A percentile compares a stretch with the other conserved stretches of the same genome.
Evolutionary conservation across 2,888 invertebrate genomes (phyloP).

Genomic region (Baccha elongata): DNA sequence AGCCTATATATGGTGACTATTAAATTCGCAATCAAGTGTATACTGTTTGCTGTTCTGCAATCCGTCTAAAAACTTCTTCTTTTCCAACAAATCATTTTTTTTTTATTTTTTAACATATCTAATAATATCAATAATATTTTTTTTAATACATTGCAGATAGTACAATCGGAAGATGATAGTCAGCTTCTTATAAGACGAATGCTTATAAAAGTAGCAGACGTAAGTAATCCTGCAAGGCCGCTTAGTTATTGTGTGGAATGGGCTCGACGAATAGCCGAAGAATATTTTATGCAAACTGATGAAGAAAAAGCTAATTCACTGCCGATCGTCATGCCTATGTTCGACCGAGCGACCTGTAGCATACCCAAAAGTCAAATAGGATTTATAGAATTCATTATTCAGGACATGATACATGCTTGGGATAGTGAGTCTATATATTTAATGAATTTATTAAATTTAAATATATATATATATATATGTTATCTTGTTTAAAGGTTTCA

Average conservation of each 20-base stretch:
- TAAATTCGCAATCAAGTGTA: too few relatives aligned
- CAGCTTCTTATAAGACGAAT: conserved; percentile 94
- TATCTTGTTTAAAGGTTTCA: conserved; percentile 88
- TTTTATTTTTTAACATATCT: not conserved
- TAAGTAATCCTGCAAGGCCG: conserved; percentile 97
- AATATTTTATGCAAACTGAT: conserved; percentile 98
- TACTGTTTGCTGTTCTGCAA: too few relatives aligned
- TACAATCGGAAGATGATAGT: conserved; percentile 86
- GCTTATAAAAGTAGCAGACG: conserved; percentile 99
- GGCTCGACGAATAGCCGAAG: conserved; percentile 96
- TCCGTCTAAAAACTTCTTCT: too few relatives aligned
- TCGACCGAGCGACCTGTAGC: conserved; percentile 96
- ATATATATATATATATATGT: too few relatives aligned
- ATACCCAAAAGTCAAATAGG: conserved; percentile 99
- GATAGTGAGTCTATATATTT: conserved; percentile 86
- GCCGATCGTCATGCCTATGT: conserved; percentile 99
- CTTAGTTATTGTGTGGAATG: conserved; percentile 93
- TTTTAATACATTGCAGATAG: conserved; percentile 75
- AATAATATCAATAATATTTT: not conserved
- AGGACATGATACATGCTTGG: conserved; percentile 99
- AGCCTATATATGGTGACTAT: too few relatives aligned
- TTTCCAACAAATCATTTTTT: too few relatives aligned
- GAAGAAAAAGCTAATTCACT: conserved; percentile 94
- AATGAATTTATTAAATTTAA: too few relatives aligned
- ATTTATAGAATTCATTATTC: conserved; percentile 98